Evolutionary conservation across 2,888 invertebrate genomes (phyloP), one percentile per base, ranked within the genome.

Genomic region (Lagria hirta): DNA sequence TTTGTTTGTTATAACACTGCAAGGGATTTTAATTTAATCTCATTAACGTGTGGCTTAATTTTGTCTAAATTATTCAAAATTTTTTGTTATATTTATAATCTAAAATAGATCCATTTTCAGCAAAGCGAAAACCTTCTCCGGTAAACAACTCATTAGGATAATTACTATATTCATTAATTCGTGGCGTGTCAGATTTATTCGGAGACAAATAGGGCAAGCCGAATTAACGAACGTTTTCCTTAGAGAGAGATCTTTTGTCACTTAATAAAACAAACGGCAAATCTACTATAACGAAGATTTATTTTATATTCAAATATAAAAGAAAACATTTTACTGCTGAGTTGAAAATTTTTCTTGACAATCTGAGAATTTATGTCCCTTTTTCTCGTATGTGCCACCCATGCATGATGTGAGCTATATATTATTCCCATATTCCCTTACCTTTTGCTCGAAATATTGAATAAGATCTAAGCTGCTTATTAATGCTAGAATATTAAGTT

Each of bases 331-430:
- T 63, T 60, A 57, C 54, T 52, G 61, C 57, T 52, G 56, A 62
- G 60, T 59, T 60, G 56, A 62, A 62, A 65, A 65, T 64, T 62
- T 63, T 60, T 60, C 63, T 58, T 61, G 63, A 64, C 66, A 66
- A 66, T 66, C 62, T 54, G 60, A 57, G 56, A 66, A 65, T 66
- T 64, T 66, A 67, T 64, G 58, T 55, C 56, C 55, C 55, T 60
- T 62, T 61, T 59, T 55, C 52, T 49, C 54, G 55, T 51, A 55
- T 58, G 58, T 58, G 61, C 58, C 55, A 57, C 50, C 57, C 60
- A 58, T 64, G 58, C 59, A 63, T 62, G 60, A 65, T 61, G 57
- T 45, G 48, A 52, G 49, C 54, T 55, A 62, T 64, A 65, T 65
- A 58, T 65, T 64, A 65, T 65, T 64, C 63, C 60, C 58, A 53